phyloP scores from a whole-genome alignment of 2,888 invertebrate species.

The Pogonocherus hispidulus region DNA sequence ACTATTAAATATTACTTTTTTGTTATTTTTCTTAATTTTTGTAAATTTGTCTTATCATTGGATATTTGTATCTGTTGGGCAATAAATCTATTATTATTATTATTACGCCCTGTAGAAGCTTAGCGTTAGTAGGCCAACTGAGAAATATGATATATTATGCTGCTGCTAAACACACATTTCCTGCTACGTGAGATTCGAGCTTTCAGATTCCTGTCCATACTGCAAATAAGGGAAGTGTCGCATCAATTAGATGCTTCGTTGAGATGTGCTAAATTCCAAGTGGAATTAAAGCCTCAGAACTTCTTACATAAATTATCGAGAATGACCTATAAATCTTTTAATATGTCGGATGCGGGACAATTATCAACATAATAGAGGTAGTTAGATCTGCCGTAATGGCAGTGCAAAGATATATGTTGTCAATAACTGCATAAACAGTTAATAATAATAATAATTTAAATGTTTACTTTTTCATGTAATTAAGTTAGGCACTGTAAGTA shows the following conservation, averaged over 20 bases:
- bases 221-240: background rate
- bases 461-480: background rate
- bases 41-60: too few relatives aligned
- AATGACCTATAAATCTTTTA: background rate
- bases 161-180: background rate
- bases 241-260: background rate
- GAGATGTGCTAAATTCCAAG: slow-evolving; percentile 6
- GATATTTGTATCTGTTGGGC: too few relatives aligned
- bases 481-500: too few relatives aligned
- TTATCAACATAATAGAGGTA: background rate
- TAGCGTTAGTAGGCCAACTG: background rate
- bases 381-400: background rate
- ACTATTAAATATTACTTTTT: too few relatives aligned
- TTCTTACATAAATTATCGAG: slow-evolving; percentile 10
- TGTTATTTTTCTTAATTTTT: too few relatives aligned
- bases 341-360: background rate
- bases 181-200: background rate
- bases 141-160: background rate
- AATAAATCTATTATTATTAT: too few relatives aligned
- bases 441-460: background rate
- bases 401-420: slow-evolving; percentile 3
- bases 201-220: background rate
- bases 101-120: too few relatives aligned
- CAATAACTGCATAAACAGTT: background rate
- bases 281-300: background rate